phyloP scores from a whole-genome alignment of 2,888 invertebrate genomes.

The Trachelus stipa region DNA sequence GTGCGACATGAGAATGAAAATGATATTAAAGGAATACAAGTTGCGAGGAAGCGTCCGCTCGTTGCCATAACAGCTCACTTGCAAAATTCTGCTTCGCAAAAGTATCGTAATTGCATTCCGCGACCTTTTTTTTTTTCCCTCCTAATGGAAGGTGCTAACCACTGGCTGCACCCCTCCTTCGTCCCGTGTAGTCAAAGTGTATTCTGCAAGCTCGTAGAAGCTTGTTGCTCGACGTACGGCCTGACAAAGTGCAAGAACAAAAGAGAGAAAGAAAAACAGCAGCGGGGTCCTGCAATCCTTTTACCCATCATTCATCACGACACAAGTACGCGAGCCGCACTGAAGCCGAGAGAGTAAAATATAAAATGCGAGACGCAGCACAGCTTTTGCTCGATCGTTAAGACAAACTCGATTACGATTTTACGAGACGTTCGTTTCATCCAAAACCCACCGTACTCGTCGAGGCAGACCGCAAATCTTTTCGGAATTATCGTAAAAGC shows the following conservation, averaged over 20 bases:
- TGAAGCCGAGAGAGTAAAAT: background rate
- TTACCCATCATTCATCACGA: background rate
- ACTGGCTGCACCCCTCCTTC: background rate
- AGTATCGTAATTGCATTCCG: background rate
- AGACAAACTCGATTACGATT: constrained; percentile 7
- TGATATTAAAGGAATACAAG: background rate
- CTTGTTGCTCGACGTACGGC: background rate
- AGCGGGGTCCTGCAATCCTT: background rate
- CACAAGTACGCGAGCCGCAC: background rate
- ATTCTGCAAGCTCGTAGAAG: background rate
- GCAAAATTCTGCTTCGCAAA: background rate
- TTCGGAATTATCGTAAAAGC: background rate
- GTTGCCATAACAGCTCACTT: background rate
- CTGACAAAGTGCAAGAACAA: background rate
- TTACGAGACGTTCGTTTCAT: background rate
- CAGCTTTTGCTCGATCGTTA: constrained; percentile 9
- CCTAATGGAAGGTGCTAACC: background rate
- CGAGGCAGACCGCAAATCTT: background rate
- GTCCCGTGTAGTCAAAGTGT: background rate
- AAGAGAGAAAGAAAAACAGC: background rate
- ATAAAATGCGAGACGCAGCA: background rate
- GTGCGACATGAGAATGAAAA: background rate
- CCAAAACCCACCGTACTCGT: background rate
- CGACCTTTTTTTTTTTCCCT: background rate
- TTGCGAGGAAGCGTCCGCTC: background rate